A percentile compares a stretch with the other conserved stretches of the same genome.
phyloP scores from a whole-genome alignment of 2,888 invertebrate genomes.

The Apoderus coryli region DNA sequence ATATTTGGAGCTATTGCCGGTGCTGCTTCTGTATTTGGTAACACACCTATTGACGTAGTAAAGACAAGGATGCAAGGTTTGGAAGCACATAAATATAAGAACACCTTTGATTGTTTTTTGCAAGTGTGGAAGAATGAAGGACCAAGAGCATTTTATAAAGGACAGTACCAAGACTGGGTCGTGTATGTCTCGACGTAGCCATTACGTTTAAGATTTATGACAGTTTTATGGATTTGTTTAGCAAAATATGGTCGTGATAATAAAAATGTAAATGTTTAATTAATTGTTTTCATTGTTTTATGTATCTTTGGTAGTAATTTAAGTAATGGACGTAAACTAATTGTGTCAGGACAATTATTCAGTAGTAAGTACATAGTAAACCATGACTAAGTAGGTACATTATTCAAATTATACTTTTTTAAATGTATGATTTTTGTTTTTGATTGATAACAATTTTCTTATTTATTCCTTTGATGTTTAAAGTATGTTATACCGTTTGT shows the following conservation, averaged over 20 bases:
- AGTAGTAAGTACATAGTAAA: no score
- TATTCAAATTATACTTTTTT: no score
- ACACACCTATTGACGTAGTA: constrained; percentile 96
- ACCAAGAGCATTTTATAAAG: constrained; percentile 93
- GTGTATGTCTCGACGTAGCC: constrained; percentile 95
- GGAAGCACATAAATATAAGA: constrained; percentile 90
- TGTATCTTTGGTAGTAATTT: no score
- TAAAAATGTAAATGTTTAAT: no score
- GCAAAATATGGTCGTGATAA: constrained; percentile 64
- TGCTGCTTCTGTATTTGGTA: constrained; percentile 94
- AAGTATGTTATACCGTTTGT: no score
- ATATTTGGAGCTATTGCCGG: constrained; percentile 85
- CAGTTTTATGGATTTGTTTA: constrained; percentile 93
- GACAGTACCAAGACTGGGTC: constrained; percentile 90
- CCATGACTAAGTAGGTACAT: no score
- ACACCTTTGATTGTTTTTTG: constrained; percentile 79
- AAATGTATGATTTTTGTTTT: no score
- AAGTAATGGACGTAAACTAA: no score
- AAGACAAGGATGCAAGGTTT: constrained; percentile 99
- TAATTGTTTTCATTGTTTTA: no score
- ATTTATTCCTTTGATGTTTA: no score
- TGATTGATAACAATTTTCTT: no score
- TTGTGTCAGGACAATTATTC: no score
- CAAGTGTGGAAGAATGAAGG: constrained; percentile 92
- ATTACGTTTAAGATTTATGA: constrained; percentile 99